Conservation (phyloP, 2,113 vertebrate species). For the Chaetops frenatus region DNA sequence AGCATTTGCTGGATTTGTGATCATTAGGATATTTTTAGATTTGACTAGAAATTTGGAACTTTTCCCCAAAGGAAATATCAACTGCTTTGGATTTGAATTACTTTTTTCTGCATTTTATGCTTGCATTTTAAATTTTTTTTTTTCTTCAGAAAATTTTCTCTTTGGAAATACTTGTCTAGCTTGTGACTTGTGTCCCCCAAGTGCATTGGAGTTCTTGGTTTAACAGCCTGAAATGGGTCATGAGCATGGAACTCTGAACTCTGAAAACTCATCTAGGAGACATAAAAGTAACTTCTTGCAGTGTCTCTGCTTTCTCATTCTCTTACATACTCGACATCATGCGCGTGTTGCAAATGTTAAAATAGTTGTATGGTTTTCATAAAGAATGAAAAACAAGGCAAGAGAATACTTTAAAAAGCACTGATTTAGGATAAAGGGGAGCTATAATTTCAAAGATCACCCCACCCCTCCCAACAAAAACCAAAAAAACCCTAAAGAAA, state of each 20-base stretch:
- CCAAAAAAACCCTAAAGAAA: fast-evolving
- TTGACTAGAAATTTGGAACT: background rate
- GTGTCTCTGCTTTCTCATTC: background rate
- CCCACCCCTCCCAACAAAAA: background rate
- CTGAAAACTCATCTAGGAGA: background rate
- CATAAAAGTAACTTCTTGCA: background rate
- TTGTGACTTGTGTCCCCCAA: background rate
- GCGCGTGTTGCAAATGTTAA: background rate
- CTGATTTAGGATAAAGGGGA: background rate
- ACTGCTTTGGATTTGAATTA: background rate
- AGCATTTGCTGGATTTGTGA: background rate
- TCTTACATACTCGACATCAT: background rate
- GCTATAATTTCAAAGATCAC: background rate
- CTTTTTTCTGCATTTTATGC: background rate
- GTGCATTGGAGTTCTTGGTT: background rate
- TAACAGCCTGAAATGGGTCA: background rate
- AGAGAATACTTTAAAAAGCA: background rate
- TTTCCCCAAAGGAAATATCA: background rate
- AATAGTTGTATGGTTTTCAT: background rate
- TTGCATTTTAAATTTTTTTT: background rate
- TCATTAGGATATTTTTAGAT: background rate
- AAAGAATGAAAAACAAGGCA: background rate
- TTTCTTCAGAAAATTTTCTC: background rate
- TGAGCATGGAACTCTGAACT: background rate
- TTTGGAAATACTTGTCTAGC: background rate